Evolutionary conservation across 2,888 invertebrate species (phyloP), one percentile per base, ranked within the genome.

Genomic region (Eristalinus sepulchralis): DNA sequence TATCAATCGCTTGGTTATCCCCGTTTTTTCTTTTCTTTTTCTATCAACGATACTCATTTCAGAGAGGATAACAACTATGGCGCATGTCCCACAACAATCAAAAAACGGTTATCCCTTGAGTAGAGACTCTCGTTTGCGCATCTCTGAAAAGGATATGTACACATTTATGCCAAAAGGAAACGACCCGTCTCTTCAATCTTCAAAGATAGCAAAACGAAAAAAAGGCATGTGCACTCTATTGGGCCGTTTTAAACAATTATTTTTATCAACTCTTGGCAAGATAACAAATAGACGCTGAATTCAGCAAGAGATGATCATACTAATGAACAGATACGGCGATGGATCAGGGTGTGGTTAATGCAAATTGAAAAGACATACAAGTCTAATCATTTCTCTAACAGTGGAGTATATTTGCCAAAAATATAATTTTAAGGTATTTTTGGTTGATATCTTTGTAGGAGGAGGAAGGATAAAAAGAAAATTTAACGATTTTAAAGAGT

Each of bases 331-430:
- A 57, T 57, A 57, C 13, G 57, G 24, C 22, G 13, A 22, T 57
- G 57, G 24, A 57, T 57, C 57, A 5, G 57, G 57, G 57, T 57
- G 57, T 57, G 57, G 57, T 57, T 57, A 57, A 47, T 47, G 47
- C 47, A 47, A 47, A 47, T 57, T 57, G 57, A 57, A 24, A 24
- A 57, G 22, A 13, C 57, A 57, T 13, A 24, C 57, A 57, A 57
- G 10, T 57, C 11, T 57, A 11, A 57, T 5, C 0, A 47, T n/a
- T 47, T 0, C 17, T 5, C n/a, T n/a, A 6, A 47, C 8, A 47
- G 17, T 17, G 17, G 17, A 47, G 8, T 17, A 17, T 17, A 17
- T 17, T 47, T 47, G n/a, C 5, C 0, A n/a, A 4, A 47, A 4
- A 3, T 17, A 2, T 8, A 17, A 17, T 5, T 2, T 17, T n/a